Conservation (phyloP, 2,797 vertebrate species). For the Clarias pachynema region DNA sequence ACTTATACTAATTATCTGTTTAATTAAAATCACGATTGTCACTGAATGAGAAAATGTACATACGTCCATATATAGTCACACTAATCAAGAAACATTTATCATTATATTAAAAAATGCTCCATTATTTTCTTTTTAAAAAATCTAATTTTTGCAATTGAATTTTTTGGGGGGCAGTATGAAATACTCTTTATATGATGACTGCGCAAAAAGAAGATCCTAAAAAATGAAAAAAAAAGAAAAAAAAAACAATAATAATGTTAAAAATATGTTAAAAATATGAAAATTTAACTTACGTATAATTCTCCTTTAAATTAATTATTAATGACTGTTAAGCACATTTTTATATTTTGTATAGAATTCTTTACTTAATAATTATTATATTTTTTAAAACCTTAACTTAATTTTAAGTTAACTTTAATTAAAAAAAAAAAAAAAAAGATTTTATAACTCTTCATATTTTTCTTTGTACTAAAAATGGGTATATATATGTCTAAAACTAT, state of each 20-base stretch:
- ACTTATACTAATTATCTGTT: constrained; percentile 70
- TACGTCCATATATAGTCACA: constrained; percentile 24
- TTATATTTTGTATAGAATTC: neutral
- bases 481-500: no score
- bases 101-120: neutral
- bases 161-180: neutral
- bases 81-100: neutral
- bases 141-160: neutral
- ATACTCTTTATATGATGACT: neutral
- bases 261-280: neutral
- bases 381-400: no score
- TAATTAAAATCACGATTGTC: constrained; percentile 74
- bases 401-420: no score
- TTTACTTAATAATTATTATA: no score
- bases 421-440: no score
- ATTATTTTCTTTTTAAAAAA: neutral
- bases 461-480: no score
- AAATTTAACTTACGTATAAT: no score
- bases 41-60: constrained; percentile 72
- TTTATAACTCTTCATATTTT: no score
- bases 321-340: neutral
- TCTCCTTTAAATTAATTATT: neutral
- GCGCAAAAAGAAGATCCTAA: neutral
- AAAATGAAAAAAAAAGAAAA: neutral
- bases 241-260: no score